Conservation (phyloP, 2,797 vertebrate genomes). For the Limosa lapponica region DNA sequence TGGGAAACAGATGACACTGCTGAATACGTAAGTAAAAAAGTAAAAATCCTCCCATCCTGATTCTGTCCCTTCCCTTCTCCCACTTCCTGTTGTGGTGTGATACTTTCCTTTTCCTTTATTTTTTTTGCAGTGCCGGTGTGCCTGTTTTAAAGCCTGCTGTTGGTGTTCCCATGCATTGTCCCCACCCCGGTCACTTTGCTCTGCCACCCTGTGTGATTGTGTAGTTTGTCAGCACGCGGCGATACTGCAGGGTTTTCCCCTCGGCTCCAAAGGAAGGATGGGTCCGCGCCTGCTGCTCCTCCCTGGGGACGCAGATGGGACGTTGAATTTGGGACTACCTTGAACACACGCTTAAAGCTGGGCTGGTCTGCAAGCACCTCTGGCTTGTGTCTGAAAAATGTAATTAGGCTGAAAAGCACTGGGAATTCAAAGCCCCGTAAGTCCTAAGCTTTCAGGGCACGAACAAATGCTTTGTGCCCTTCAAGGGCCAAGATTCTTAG, state of each 20-base stretch:
- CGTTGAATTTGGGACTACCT: not conserved
- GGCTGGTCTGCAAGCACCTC: not conserved
- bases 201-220: not conserved
- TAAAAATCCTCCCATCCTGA: not conserved
- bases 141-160: not conserved
- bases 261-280: not conserved
- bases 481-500: not conserved
- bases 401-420: not conserved
- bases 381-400: not conserved
- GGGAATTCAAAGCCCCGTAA: not conserved
- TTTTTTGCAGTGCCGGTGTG: not conserved
- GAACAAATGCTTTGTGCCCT: not conserved
- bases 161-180: not conserved
- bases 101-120: not conserved
- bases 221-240: not conserved
- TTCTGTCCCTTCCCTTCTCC: slow-evolving; percentile 51
- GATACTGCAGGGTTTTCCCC: slow-evolving; percentile 32
- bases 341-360: not conserved
- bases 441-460: not conserved
- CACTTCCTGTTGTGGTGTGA: slow-evolving; percentile 28
- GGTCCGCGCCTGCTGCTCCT: not conserved
- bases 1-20: slow-evolving; percentile 98
- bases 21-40: slow-evolving; percentile 92
- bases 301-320: not conserved
- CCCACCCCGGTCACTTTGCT: not conserved